phyloP scores from a whole-genome alignment of 2,113 vertebrate genomes.

The Petrocephalus microphthalmus region DNA sequence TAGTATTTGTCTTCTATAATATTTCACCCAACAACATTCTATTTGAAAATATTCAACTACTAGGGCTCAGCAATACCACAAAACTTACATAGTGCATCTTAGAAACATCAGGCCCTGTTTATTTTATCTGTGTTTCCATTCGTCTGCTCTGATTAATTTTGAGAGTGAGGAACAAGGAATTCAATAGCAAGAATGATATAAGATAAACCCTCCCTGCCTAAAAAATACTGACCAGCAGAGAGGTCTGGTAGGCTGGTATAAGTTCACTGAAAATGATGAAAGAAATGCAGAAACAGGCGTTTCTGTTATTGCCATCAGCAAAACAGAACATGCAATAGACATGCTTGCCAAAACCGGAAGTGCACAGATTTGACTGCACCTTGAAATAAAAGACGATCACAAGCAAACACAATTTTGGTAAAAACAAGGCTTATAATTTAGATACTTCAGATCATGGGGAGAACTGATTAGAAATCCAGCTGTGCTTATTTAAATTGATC shows the following conservation, averaged over 20 bases:
- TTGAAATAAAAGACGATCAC: background rate
- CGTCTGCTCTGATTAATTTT: background rate
- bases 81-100: background rate
- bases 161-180: background rate
- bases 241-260: background rate
- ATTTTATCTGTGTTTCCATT: background rate
- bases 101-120: background rate
- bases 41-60: background rate
- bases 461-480: background rate
- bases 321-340: background rate
- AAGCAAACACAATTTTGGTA: background rate
- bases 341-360: background rate
- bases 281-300: background rate
- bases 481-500: background rate
- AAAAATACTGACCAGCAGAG: background rate
- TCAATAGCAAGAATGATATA: background rate
- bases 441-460: background rate
- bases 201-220: background rate
- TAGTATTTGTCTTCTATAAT: background rate
- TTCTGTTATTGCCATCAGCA: background rate
- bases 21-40: background rate
- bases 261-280: background rate
- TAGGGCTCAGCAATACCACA: background rate
- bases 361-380: background rate
- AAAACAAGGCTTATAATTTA: background rate